A percentile compares a stretch with the other conserved stretches of the same genome.
phyloP scores from a whole-genome alignment of 2,888 invertebrate genomes.

The Netelia inedita region DNA sequence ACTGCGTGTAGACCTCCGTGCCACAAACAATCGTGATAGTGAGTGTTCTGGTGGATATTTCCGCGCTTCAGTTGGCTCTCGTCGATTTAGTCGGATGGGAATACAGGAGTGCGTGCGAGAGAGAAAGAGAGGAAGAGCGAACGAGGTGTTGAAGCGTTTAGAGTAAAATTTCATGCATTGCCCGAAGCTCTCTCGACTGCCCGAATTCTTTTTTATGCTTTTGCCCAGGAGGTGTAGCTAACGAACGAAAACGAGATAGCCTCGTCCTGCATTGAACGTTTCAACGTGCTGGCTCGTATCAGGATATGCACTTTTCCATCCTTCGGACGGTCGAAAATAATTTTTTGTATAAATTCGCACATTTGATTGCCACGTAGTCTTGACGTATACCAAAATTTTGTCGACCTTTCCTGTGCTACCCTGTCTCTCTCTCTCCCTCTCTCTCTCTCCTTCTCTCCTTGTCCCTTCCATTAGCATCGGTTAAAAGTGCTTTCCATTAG shows the following conservation, averaged over 20 bases:
- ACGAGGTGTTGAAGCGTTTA: constrained; percentile 20
- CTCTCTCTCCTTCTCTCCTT: background rate
- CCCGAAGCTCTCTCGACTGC: background rate
- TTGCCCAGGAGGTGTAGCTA: background rate
- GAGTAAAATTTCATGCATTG: constrained; percentile 33
- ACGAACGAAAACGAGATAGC: background rate
- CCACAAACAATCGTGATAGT: background rate
- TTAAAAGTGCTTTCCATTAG: constrained; percentile 83
- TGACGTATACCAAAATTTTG: no score
- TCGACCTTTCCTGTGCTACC: no score
- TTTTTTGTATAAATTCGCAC: constrained; percentile 36
- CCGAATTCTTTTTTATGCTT: constrained; percentile 27
- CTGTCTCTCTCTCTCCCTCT: background rate
- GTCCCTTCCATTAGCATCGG: constrained; percentile 77
- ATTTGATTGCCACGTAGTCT: background rate
- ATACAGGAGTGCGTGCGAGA: background rate
- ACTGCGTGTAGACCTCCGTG: background rate
- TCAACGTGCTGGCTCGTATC: background rate
- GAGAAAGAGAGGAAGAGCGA: constrained; percentile 1
- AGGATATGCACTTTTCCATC: background rate
- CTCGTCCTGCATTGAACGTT: constrained; percentile 3
- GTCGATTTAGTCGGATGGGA: constrained; percentile 40
- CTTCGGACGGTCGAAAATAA: constrained; percentile 1
- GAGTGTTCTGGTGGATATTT: constrained; percentile 44
- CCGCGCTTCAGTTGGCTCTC: constrained; percentile 43